Base-by-base conservation (phyloP, 2,113 vertebrate genomes). In the Bombycilla garrulus region DNA sequence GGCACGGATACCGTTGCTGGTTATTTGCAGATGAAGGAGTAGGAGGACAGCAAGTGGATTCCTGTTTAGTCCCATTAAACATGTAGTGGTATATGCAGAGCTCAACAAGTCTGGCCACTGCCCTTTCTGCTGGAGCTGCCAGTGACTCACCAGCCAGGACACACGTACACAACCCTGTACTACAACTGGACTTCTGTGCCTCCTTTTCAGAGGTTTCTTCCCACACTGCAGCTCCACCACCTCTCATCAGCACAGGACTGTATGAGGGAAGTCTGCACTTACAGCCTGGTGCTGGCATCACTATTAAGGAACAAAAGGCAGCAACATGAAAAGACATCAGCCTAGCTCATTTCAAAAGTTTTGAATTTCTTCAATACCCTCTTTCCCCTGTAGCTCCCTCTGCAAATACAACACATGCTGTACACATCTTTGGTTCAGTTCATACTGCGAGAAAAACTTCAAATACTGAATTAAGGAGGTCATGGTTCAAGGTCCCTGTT, bases 1-100 rank as follows among this genome's bases (percentile, higher is more conserved):
- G 31, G 57, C 50, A 77, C 0, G 1, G 36, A 28, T 15, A 51
- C 9, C 2, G 3, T 5, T 1, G 0, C 44, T 1, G 1, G 29
- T 29, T 26, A 44, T 18, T 19, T 56, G 38, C 48, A 12, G 40
- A 35, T 33, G 28, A 17, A 76, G 23, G 36, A 86, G n/a, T 1
- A 86, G 6, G 28, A 77, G 9, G 20, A 53, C 11, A 91, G 65
- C 65, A 84, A 18, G 23, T 31, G 48, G 38, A 60, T 33, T 58
- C 38, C 35, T 31, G 10, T 38, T 85, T 8, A 62, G 44, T 25
- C 21, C 53, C 29, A 14, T 29, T 29, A 44, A 38, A 60, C 0
- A 0, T 3, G 23, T 5, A 20, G 21, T 6, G 29, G 12, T 44
- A 35, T 4, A 44, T 66, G 56, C 47, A 71, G n/a, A 88, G 48